These are phyloP conservation scores for Orthosia gothica DNA, from an alignment of 2,888 invertebrate species.

Conservation along the genomic window DNA sequence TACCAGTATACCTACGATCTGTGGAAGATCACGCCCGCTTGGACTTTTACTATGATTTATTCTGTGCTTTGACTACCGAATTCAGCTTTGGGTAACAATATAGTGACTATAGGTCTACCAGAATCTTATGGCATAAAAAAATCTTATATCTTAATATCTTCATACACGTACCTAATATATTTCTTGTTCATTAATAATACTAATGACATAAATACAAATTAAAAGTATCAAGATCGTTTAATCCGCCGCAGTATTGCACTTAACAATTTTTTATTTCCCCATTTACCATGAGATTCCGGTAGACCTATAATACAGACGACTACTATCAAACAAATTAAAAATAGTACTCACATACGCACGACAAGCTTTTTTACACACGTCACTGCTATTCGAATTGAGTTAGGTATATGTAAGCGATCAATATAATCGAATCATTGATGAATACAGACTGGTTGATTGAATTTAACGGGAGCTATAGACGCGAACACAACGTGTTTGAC, in stretches of 20 bases:
- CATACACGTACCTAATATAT: too few species aligned
- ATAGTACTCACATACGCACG: slow-evolving; percentile 62
- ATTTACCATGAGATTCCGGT: too few species aligned
- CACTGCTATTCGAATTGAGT: slow-evolving; percentile 37
- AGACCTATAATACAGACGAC: slow-evolving; percentile 4
- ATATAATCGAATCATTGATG: slow-evolving; percentile 38
- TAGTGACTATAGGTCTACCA: not conserved
- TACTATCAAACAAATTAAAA: slow-evolving; percentile 48
- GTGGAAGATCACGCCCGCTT: not conserved
- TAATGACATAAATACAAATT: too few species aligned
- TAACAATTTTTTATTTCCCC: too few species aligned
- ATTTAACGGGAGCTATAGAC: slow-evolving; percentile 38
- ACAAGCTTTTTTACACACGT: slow-evolving; percentile 39
- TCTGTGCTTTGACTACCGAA: not conserved
- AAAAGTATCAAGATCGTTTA: too few species aligned
- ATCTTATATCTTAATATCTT: too few species aligned
- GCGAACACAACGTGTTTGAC: slow-evolving; percentile 50
- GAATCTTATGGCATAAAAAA: too few species aligned
- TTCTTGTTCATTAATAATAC: too few species aligned
- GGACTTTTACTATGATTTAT: too few species aligned
- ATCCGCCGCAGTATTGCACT: too few species aligned
- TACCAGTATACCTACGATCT: not conserved
- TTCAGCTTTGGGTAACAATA: not conserved
- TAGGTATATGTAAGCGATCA: slow-evolving; percentile 43
- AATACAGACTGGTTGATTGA: slow-evolving; percentile 22